Evolutionary conservation across 2,113 vertebrate species (phyloP), one percentile per base, ranked within the genome.

Genomic region (Ahaetulla prasina): DNA sequence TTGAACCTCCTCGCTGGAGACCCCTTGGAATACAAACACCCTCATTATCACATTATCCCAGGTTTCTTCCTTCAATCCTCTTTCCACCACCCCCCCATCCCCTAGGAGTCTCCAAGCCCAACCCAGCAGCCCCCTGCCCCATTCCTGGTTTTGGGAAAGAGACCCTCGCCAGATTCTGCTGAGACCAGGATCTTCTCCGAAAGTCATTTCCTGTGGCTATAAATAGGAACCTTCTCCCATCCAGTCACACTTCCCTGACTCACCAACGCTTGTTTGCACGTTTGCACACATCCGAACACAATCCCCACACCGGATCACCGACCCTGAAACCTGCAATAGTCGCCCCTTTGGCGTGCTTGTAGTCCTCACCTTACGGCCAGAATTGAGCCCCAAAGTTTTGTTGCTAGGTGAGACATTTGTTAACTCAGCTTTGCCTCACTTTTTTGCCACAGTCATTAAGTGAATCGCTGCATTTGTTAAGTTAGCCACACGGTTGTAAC

Each of bases 291-390:
- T 8, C 4, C 12, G 0, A 25, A 22, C 88, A 9, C 30, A 43
- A 74, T 18, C 2, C 16, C 25, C 11, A 63, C 60, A 0, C 88
- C 27, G 1, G 6, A 22, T 5, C 89, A 3, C 52, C 16, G 10
- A 43, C 27, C 9, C 87, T 0, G 25, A 9, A 8, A 4, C 2
- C n/a, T 22, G 3, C 27, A 22, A 5, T 1, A 9, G 2, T 8
- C 8, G 7, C 54, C 54, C 22, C 54, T 57, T 63, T 63, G 60
- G 60, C 8, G 3, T 60, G 30, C 60, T 27, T 2, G 8, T 27
- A 57, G 18, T 25, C 55, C 55, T n/a, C 60, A 12, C 27, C 3
- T n/a, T 14, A n/a, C 11, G 11, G 23, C 60, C 27, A 14, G 27
- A 63, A n/a, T 5, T 14, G 1, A 63, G 27, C 60, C 60, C 11